Base-by-base conservation (phyloP, 1,140 invertebrate genomes). In the Brachionus manjavacas region DNA sequence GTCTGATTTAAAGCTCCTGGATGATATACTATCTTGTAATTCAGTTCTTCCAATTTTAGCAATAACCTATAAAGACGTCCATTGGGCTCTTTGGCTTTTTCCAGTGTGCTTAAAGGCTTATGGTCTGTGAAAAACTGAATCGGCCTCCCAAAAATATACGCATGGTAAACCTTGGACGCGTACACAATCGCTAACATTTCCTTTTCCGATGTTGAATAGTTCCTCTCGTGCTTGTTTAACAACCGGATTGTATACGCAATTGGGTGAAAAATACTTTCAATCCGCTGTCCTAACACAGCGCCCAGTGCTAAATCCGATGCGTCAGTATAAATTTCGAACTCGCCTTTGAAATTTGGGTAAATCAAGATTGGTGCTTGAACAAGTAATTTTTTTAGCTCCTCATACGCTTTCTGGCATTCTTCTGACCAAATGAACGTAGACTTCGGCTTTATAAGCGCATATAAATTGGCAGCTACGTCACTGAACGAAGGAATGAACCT, bases 391-490 rank as follows among this genome's bases (percentile, higher is more conserved):
- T 90, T 89, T 0, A 89, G 28, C 35, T 46, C 55, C 3, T 86
- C 52, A 86, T 90, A 90, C 16, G 87, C 87, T 28, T 79, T 70
- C 23, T 88, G 66, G 25, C 86, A 86, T 68, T 86, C 85, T 28
- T 85, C 60, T 23, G 28, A 70, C 89, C 87, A 90, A 4, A 46
- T 72, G 87, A 88, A 85, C 16, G 28, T 39, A 25, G 49, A 23
- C 31, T 87, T 86, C 81, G 86, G 89, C 23, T 28, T 87, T 1
- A 87, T 85, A 7, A 91, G 60, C 0, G 76, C 70, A 4, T 85
- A 88, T 7, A 90, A 60, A 4, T 89, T 89, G 35, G 86, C 83
- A 25, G 89, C 86, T 3, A 88, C 55, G 1, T 85, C 79, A 55
- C 85, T 60, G 76, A 85, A 87, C 4, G 84, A 76, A n/a, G 49